A percentile compares a stretch with the other conserved stretches of the same genome.
phyloP scores from a whole-genome alignment of 2,113 vertebrate genomes.

The Telmatochromis sp. region DNA sequence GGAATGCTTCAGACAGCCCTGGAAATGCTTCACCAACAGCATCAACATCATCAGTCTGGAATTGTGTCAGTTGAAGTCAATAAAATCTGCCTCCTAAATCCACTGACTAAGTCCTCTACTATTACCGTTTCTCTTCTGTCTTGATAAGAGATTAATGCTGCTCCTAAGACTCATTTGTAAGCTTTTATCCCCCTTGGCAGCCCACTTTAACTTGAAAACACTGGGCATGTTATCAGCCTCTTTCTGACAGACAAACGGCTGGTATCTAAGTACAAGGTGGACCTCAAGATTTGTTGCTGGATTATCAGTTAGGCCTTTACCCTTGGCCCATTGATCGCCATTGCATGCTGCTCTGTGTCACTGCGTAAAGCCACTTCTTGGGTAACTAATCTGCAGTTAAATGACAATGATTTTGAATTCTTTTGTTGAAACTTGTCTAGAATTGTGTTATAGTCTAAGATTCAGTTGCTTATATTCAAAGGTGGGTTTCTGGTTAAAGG shows the following conservation, averaged over 20 bases:
- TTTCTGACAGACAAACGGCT: conserved; percentile 17
- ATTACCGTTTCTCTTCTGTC: conserved; percentile 28
- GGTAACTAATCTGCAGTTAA: not conserved
- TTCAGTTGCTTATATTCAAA: not conserved
- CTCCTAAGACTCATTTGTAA: conserved; percentile 23
- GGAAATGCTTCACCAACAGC: conserved; percentile 28
- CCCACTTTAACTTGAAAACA: conserved; percentile 12
- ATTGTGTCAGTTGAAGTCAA: conserved; percentile 29
- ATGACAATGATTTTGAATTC: not conserved
- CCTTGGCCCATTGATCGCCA: not conserved
- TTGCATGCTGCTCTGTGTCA: not conserved
- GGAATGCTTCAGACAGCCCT: not conserved
- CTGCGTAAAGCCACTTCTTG: not conserved
- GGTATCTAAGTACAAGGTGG: not conserved
- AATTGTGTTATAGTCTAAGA: not conserved
- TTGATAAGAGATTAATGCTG: conserved; percentile 31
- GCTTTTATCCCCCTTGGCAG: conserved; percentile 25
- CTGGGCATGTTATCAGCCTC: not conserved
- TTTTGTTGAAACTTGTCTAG: not conserved
- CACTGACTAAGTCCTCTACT: conserved; percentile 30
- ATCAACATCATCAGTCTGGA: conserved; percentile 24
- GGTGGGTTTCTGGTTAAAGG: not conserved
- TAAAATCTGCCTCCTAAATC: conserved; percentile 49
- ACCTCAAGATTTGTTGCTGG: conserved; percentile 6
- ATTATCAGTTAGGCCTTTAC: not conserved